Percentiles rank a stretch among this genome's conserved stretches.
phyloP scores from a whole-genome alignment of 2,113 vertebrate species.

The Cavia porcellus region DNA sequence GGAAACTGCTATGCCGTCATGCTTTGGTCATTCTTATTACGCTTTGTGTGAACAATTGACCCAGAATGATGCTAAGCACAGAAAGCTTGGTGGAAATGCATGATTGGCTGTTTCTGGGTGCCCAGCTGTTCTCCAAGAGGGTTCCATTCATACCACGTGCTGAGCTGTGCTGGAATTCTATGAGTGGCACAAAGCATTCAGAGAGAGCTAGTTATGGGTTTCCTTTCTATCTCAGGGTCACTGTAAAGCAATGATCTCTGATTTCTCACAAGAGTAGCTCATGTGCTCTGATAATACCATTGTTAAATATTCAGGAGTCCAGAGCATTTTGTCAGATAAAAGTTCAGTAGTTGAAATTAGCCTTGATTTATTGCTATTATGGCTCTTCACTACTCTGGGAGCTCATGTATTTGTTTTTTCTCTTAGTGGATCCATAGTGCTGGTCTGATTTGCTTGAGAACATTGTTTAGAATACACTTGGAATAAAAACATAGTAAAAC shows the following conservation, averaged over 20 bases:
- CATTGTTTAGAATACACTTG: not conserved
- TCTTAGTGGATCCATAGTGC: not conserved
- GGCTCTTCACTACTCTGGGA: not conserved
- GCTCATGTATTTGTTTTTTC: not conserved
- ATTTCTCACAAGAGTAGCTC: not conserved
- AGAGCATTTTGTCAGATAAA: not conserved
- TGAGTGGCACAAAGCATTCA: not conserved
- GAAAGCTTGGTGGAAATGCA: not conserved
- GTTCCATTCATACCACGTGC: not conserved
- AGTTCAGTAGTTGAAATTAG: not conserved
- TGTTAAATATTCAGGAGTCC: not conserved
- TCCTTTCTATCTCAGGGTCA: not conserved
- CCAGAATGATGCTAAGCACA: not conserved
- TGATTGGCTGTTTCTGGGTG: not conserved
- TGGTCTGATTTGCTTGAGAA: not conserved
- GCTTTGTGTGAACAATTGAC: not conserved
- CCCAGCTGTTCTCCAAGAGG: not conserved
- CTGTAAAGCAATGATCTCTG: not conserved
- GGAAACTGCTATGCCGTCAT: not conserved
- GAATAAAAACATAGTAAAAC: not conserved
- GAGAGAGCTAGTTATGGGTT: not conserved
- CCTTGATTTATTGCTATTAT: constrained; percentile 11
- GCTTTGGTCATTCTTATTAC: not conserved
- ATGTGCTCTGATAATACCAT: not conserved
- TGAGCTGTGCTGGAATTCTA: not conserved